phyloP scores from a whole-genome alignment of 2,888 invertebrate genomes.

The Uropetala carovei region DNA sequence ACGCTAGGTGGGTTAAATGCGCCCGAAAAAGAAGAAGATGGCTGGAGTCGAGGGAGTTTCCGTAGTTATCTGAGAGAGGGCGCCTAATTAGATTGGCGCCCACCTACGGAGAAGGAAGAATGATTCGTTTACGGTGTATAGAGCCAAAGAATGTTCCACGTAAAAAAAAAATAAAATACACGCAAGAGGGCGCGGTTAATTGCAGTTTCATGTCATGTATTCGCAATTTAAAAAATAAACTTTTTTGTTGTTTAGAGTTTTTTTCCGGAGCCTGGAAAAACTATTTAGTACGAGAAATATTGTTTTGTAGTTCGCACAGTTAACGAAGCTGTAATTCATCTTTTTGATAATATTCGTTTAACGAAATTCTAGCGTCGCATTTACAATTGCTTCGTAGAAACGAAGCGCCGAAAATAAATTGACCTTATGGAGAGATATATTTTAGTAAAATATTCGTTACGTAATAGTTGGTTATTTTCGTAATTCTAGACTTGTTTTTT shows the following conservation, averaged over 20 bases:
- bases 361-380: too few species aligned
- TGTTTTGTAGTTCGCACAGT: too few species aligned
- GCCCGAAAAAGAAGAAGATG: neutral
- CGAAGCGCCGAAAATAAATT: too few species aligned
- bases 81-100: conserved; percentile 7
- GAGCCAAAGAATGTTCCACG: neutral
- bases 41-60: neutral
- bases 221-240: neutral
- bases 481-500: too few species aligned
- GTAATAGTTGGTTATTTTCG: too few species aligned
- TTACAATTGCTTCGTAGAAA: too few species aligned
- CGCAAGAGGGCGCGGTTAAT: neutral
- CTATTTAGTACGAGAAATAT: too few species aligned
- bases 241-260: neutral
- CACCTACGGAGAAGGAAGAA: neutral
- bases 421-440: too few species aligned
- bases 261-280: too few species aligned
- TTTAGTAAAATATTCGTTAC: too few species aligned
- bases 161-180: neutral
- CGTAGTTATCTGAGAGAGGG: conserved; percentile 15
- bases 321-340: too few species aligned
- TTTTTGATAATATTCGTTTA: too few species aligned
- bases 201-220: neutral
- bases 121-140: conserved; percentile 6
- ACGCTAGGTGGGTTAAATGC: neutral